Evolutionary conservation across 2,888 invertebrate species (phyloP), one percentile per base, ranked within the genome.

Genomic region (Drepanosiphum platanoidis): DNA sequence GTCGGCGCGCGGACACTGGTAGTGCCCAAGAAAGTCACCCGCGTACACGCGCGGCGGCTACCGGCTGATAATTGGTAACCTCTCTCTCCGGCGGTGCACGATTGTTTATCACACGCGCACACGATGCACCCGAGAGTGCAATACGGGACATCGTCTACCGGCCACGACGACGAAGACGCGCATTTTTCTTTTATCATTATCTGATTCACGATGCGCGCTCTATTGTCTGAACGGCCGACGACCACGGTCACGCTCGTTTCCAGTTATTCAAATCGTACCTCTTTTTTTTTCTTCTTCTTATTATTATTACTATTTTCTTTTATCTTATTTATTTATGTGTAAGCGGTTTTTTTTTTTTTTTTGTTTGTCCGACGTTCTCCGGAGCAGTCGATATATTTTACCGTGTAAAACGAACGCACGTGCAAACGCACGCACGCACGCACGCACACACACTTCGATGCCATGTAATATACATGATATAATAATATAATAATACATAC

Each of bases 201-300:
- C 84, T 75, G 84, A 84, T 84, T 74, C 84, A 84, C 84, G 84
- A 84, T 75, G 61, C 80, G 8, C 36, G 52, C 30, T 8, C 66
- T 77, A 84, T 84, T 84, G 84, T 84, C 36, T 58, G 34, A 34
- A 52, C 75, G 46, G 11, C 30, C 46, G 27, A 7, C 42, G 27
- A 7, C 42, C 2, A 52, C 52, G 75, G 68, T 75, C 84, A 77
- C 84, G 81, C 22, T 34, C 74, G 68, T 68, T 68, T 58, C 75
- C 39, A 68, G 80, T 81, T 81, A 81, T 81, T 71, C 58, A 61
- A 80, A 80, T 70, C 81, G 71, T 39, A 61, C 71, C 13, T 46
- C 30, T 4, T 0, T n/a, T 74, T 79, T 66, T 68, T 34, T 79
- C 34, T 7, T 27, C 64, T 15, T 36, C 11, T 34, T 11, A 27